Conservation (phyloP, 2,797 vertebrate genomes). For the Delichon dasypus region DNA sequence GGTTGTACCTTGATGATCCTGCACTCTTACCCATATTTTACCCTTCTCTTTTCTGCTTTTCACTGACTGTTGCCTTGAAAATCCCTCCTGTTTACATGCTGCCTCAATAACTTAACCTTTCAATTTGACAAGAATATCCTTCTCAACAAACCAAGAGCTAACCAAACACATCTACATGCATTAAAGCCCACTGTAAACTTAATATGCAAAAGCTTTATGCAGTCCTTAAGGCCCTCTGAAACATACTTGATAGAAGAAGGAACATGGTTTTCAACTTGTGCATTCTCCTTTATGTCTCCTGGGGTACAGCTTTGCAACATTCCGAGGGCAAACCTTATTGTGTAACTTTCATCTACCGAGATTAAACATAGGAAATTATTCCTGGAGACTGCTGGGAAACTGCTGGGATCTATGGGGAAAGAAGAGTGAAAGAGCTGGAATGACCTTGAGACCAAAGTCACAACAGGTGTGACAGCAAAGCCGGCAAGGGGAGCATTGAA, state of each 20-base stretch:
- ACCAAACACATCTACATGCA: background rate
- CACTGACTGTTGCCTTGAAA: background rate
- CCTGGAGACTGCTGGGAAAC: background rate
- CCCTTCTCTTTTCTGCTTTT: background rate
- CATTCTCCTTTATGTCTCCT: background rate
- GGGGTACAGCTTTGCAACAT: background rate
- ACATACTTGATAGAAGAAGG: background rate
- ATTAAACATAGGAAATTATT: background rate
- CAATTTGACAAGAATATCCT: background rate
- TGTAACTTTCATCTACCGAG: background rate
- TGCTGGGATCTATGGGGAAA: background rate
- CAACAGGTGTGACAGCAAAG: background rate
- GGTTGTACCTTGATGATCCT: background rate
- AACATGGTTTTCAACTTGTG: accelerated
- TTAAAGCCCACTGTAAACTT: background rate
- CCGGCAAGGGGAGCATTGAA: background rate
- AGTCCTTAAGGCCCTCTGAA: background rate
- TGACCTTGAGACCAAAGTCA: background rate
- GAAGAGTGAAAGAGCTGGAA: background rate
- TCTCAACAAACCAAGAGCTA: background rate
- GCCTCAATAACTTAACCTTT: background rate
- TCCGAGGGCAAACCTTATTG: background rate
- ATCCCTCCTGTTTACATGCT: background rate
- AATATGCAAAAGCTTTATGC: background rate
- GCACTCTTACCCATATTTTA: background rate